Evolutionary conservation across 2,113 vertebrate species (phyloP), one percentile per base, ranked within the genome.

Genomic region (Taxidea taxus): DNA sequence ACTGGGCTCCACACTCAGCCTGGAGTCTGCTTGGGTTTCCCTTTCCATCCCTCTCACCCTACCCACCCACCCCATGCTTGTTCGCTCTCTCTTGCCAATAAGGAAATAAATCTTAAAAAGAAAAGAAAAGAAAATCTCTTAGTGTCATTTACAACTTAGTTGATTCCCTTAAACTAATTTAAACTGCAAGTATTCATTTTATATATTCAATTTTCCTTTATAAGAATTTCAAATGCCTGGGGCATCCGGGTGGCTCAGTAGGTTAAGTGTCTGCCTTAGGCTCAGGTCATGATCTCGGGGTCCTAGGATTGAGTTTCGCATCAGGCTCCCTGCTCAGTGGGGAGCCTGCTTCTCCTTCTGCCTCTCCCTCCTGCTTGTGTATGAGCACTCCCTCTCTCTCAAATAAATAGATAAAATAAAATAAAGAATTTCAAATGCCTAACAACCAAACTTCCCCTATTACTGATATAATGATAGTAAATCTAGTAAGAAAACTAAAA

Each of bases 161-260:
- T 85, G 78, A 93, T 87, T 93, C 82, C 42, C 51, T 54, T 84
- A 54, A 82, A 77, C 47, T 64, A 92, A 97, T 80, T 92, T 97
- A 94, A 94, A 96, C 56, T 66, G 39, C 34, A 74, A 89, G 81
- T 89, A 91, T 70, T 95, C 64, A 66, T 66, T 66, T 94, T 34
- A 56, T 68, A 94, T 51, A 82, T 39, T 88, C 47, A 37, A 37
- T 88, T 94, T 95, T 92, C 42, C 54, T 91, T 91, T 94, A 85
- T 64, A 94, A 86, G 72, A 94, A 75, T 89, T 91, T 85, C 70
- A 91, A 95, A 74, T 81, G 83, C 62, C 80, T 92, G 27, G 60
- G 60, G 60, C 27, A 62, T 13, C 60, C 1, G 13, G 10, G 27
- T 31, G 60, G 29, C 27, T 62, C 60, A 62, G 29, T 62, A 29